Conservation (phyloP, 2,797 vertebrate species). For the Anguilla obscura region DNA sequence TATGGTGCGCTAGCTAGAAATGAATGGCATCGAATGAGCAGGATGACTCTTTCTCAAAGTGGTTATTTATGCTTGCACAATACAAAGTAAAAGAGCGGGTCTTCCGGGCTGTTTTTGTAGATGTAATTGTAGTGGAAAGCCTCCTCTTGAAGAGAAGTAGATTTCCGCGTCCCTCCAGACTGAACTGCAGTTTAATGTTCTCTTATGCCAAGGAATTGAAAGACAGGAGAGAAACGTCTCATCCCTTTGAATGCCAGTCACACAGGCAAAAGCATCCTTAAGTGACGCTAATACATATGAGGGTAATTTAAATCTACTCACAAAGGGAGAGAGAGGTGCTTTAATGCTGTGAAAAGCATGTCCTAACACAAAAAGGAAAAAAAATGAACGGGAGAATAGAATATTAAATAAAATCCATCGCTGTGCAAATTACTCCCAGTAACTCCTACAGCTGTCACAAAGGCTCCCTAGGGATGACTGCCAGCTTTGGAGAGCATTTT, state of each 20-base stretch:
- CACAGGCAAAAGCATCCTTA: neutral
- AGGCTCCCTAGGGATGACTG: neutral
- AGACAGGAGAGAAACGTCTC: neutral
- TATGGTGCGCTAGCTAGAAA: neutral
- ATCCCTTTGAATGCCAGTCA: neutral
- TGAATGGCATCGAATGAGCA: neutral
- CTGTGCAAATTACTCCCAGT: neutral
- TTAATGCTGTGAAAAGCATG: neutral
- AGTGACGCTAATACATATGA: neutral
- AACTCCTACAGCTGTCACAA: neutral
- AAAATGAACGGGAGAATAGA: neutral
- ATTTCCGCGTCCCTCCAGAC: neutral
- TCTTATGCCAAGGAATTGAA: neutral
- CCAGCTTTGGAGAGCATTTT: neutral
- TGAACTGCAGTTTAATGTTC: neutral
- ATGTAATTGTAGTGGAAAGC: neutral
- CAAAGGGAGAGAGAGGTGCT: neutral
- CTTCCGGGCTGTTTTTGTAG: neutral
- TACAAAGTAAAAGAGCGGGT: neutral
- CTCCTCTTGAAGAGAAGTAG: neutral
- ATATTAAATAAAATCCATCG: conserved; percentile 5
- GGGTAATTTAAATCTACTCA: neutral
- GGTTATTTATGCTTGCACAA: neutral
- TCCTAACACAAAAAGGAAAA: neutral
- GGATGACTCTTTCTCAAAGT: neutral